phyloP scores from a whole-genome alignment of 1,140 invertebrate genomes.

The Papilio glaucus region DNA sequence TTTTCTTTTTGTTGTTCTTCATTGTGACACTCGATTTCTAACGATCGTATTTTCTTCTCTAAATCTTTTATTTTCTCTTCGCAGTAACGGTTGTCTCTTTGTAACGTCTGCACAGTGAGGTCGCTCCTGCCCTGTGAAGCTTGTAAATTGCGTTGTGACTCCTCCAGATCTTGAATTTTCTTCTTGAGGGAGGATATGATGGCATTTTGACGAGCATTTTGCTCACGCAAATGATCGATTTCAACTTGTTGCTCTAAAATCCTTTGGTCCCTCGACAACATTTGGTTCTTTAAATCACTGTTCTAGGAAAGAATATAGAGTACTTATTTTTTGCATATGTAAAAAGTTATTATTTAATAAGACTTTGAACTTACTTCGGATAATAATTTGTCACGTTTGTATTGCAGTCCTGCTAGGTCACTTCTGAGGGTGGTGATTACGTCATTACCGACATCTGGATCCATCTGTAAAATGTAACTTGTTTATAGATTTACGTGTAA shows the following conservation, averaged over 20 bases:
- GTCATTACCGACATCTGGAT: slow-evolving; percentile 85
- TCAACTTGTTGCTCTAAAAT: slow-evolving; percentile 88
- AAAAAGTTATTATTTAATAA: slow-evolving; percentile 27
- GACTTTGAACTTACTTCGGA: slow-evolving; percentile 85
- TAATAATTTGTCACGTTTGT: slow-evolving; percentile 91
- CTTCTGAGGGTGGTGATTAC: slow-evolving; percentile 89
- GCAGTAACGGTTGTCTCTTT: slow-evolving; percentile 89
- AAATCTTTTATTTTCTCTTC: slow-evolving; percentile 90
- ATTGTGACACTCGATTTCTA: slow-evolving; percentile 87
- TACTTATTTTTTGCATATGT: slow-evolving; percentile 11
- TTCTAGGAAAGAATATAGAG: slow-evolving; percentile 71
- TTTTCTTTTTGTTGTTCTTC: slow-evolving; percentile 88
- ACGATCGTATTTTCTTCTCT: slow-evolving; percentile 87
- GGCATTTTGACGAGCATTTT: slow-evolving; percentile 91
- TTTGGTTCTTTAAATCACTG: slow-evolving; percentile 87
- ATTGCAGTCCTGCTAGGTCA: slow-evolving; percentile 91
- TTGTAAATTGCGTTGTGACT: slow-evolving; percentile 87
- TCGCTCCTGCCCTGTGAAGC: slow-evolving; percentile 87
- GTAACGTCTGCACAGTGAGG: slow-evolving; percentile 87
- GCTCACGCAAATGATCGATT: slow-evolving; percentile 89
- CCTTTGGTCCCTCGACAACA: slow-evolving; percentile 86
- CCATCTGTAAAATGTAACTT: slow-evolving; percentile 75
- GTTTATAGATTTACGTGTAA: neutral
- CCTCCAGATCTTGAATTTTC: slow-evolving; percentile 91
- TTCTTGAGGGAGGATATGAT: slow-evolving; percentile 90